A percentile compares a stretch with the other conserved stretches of the same genome.
Conservation (phyloP, 2,888 invertebrate genomes). For the Falcaria lacertinaria region DNA sequence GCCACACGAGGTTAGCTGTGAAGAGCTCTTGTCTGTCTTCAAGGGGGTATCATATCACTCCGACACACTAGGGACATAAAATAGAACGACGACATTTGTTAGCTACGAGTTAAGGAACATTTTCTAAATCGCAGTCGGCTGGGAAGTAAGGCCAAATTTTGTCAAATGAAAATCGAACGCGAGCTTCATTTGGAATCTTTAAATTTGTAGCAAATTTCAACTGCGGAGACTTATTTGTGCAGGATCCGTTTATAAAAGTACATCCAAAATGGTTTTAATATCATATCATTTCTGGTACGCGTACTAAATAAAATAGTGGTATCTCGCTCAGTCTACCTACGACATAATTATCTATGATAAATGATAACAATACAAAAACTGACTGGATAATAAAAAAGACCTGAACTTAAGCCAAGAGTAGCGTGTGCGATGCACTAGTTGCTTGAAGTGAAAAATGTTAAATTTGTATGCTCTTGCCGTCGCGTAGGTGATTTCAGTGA, state of each 20-base stretch:
- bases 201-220: not conserved
- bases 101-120: not conserved
- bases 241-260: too few species aligned
- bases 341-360: too few species aligned
- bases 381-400: too few species aligned
- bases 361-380: too few species aligned
- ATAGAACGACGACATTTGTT: not conserved
- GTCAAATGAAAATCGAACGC: not conserved
- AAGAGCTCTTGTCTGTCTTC: slow-evolving; percentile 16
- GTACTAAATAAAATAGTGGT: too few species aligned
- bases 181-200: not conserved
- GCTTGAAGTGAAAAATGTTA: not conserved
- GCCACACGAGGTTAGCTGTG: slow-evolving; percentile 24
- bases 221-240: too few species aligned
- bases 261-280: too few species aligned
- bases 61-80: not conserved
- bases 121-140: not conserved
- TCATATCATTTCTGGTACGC: too few species aligned
- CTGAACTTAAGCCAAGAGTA: not conserved
- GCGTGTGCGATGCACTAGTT: not conserved
- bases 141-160: not conserved
- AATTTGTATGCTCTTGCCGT: slow-evolving; percentile 4
- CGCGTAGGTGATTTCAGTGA: slow-evolving; percentile 2
- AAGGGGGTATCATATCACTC: slow-evolving; percentile 5
- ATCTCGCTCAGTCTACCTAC: too few species aligned